Percentiles rank a stretch among this genome's conserved stretches.
These are phyloP conservation scores for Conus betulinus DNA, from an alignment of 1,140 invertebrate genomes.

Conservation along the genomic window DNA sequence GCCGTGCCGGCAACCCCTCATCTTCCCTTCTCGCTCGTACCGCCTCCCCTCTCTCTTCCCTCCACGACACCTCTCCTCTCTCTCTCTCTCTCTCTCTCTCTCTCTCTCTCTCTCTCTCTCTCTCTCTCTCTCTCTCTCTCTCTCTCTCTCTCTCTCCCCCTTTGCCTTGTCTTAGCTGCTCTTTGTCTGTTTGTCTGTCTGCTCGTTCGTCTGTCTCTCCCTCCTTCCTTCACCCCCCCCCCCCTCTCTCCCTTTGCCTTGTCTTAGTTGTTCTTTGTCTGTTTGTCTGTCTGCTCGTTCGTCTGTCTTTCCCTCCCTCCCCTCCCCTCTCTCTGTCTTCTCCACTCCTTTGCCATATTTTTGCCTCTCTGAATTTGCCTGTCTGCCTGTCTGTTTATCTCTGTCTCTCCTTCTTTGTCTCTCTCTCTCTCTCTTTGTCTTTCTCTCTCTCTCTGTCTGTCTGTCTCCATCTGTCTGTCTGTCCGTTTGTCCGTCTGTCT, in stretches of 20 bases:
- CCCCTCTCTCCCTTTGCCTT: background rate
- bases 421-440: background rate
- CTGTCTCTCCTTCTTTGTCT: background rate
- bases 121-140: background rate
- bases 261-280: too few relatives aligned
- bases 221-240: background rate
- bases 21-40: too few relatives aligned
- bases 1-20: too few relatives aligned
- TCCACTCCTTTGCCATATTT: background rate
- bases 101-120: slow-evolving; percentile 1
- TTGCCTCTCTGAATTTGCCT: slow-evolving; percentile 5
- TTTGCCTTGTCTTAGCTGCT: background rate
- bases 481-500: too few relatives aligned
- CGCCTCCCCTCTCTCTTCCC: too few relatives aligned
- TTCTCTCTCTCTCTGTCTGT: too few relatives aligned
- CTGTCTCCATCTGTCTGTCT: too few relatives aligned
- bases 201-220: background rate
- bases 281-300: background rate
- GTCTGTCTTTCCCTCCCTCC: background rate
- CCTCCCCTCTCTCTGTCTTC: background rate
- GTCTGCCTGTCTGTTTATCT: slow-evolving; percentile 5
- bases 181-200: background rate
- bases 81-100: background rate
- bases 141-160: background rate
- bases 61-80: background rate